Percentiles rank a stretch among this genome's conserved stretches.
Conservation (phyloP, 2,797 vertebrate species). For the Catostomus latipinnis region DNA sequence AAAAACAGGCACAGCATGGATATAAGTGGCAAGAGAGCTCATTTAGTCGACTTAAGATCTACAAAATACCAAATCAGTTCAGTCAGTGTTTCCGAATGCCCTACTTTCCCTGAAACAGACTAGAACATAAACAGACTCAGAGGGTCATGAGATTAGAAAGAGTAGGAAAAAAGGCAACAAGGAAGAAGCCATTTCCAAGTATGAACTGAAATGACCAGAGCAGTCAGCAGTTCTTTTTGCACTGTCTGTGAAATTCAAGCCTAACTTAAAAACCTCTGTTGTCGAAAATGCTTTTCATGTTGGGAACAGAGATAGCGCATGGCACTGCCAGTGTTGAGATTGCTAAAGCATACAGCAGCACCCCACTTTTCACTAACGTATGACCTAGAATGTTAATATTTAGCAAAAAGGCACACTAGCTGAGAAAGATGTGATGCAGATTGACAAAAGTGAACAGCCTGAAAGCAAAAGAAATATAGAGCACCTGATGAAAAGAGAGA, state of each 20-base stretch:
- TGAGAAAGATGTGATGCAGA: constrained; percentile 20
- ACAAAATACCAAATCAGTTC: constrained; percentile 75
- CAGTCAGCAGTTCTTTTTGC: constrained; percentile 34
- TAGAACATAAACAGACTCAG: constrained; percentile 59
- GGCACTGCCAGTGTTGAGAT: constrained; percentile 49
- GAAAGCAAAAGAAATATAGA: not conserved
- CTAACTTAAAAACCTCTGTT: constrained; percentile 49
- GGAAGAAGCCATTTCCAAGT: constrained; percentile 30
- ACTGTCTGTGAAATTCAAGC: constrained; percentile 47
- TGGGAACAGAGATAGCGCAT: constrained; percentile 23
- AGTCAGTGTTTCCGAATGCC: constrained; percentile 79
- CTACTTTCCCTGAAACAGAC: constrained; percentile 74
- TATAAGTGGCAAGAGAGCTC: constrained; percentile 57
- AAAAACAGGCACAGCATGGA: not conserved
- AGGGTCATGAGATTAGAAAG: constrained; percentile 73
- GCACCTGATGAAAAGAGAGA: not conserved
- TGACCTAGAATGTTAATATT: constrained; percentile 82
- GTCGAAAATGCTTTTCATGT: constrained; percentile 32
- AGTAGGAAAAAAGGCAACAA: constrained; percentile 40
- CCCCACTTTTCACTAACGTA: constrained; percentile 65
- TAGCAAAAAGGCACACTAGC: constrained; percentile 51
- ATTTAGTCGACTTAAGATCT: constrained; percentile 67
- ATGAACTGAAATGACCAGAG: constrained; percentile 52
- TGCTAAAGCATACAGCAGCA: constrained; percentile 65
- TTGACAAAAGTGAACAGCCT: not conserved